Evolutionary conservation across 2,888 invertebrate genomes (phyloP).

Genomic region (Acronicta leporina): DNA sequence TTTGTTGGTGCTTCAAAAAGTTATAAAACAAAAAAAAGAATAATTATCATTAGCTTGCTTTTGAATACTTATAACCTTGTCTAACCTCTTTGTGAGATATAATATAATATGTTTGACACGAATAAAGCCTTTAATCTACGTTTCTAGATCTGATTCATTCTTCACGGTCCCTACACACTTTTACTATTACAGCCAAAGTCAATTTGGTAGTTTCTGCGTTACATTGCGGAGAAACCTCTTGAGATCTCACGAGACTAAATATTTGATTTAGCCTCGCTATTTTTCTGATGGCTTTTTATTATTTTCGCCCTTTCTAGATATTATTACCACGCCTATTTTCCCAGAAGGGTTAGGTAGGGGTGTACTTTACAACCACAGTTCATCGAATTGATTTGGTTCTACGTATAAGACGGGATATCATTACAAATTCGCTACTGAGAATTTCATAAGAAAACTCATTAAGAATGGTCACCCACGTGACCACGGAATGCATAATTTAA

Average conservation of each 20-base stretch:
- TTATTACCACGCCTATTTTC: constrained; percentile 2
- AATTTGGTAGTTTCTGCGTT: constrained; percentile 47
- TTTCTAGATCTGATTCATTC: constrained; percentile 22
- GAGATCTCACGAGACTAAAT: constrained; percentile 42
- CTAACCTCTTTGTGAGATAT: not conserved
- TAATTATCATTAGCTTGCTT: too few species aligned
- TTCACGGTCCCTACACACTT: constrained; percentile 42
- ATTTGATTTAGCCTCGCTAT: constrained; percentile 46
- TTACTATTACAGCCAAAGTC: constrained; percentile 47
- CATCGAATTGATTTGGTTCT: too few species aligned
- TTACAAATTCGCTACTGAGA: too few species aligned
- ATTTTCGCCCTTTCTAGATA: constrained; percentile 27
- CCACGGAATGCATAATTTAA: too few species aligned
- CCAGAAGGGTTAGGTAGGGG: too few species aligned
- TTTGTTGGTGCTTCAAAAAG: too few species aligned
- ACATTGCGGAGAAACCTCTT: constrained; percentile 36
- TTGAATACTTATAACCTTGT: too few species aligned
- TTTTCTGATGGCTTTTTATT: constrained; percentile 49
- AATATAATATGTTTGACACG: not conserved
- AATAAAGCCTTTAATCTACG: constrained; percentile 12
- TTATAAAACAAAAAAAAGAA: too few species aligned
- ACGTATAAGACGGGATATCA: too few species aligned
- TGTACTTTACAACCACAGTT: too few species aligned
- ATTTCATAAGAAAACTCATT: too few species aligned
- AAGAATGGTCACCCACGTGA: too few species aligned